These are phyloP conservation scores for Candidula unifasciata DNA, from an alignment of 2,888 invertebrate genomes.

Conservation along the genomic window DNA sequence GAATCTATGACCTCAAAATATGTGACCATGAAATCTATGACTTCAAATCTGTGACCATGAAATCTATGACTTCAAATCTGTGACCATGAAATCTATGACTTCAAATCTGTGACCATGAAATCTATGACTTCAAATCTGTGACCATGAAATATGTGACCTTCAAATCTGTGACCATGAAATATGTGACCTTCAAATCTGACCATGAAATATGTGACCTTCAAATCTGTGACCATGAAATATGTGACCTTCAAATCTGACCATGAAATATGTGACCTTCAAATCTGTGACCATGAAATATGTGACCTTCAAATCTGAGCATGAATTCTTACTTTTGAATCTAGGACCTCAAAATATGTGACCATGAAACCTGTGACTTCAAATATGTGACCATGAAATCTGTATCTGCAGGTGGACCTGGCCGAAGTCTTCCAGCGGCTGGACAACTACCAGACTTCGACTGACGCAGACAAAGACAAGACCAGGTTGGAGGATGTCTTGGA, in stretches of 20 bases:
- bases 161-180: not conserved
- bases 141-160: not conserved
- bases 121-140: not conserved
- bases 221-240: not conserved
- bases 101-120: not conserved
- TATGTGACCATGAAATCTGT: not conserved
- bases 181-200: not conserved
- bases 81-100: not conserved
- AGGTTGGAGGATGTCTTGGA: constrained; percentile 44
- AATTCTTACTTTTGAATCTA: not conserved
- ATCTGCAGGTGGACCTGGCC: constrained; percentile 50
- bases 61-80: not conserved
- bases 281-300: not conserved
- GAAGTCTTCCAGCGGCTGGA: constrained; percentile 55
- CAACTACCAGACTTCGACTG: constrained; percentile 28
- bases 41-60: not conserved
- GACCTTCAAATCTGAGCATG: too few relatives aligned
- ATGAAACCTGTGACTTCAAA: not conserved
- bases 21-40: not conserved
- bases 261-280: not conserved
- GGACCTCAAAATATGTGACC: not conserved
- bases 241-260: not conserved
- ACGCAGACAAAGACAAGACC: constrained; percentile 3
- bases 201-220: not conserved
- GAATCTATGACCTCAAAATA: not conserved